Conservation (phyloP, 92 coral and sea anemone genomes). For the Micromussa lordhowensis region DNA sequence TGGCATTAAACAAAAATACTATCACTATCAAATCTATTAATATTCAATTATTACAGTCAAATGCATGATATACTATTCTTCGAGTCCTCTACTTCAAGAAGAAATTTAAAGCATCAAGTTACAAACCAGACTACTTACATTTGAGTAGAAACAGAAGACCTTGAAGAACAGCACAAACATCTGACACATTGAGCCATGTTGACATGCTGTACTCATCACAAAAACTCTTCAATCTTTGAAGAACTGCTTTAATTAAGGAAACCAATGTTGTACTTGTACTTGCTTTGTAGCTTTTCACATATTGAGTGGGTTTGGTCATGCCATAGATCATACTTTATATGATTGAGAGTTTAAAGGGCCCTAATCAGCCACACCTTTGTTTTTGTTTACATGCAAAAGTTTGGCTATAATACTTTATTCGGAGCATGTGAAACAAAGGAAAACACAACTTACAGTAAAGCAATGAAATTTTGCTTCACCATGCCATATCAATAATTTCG, state of each 20-base stretch:
- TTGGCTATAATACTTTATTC: too few species aligned
- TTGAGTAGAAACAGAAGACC: neutral
- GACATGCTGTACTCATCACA: slow-evolving; percentile 5
- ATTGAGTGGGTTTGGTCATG: too few species aligned
- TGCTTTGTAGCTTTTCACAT: too few species aligned
- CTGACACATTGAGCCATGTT: slow-evolving; percentile 6
- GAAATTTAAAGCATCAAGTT: neutral
- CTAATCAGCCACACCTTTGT: too few species aligned
- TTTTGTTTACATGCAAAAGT: too few species aligned
- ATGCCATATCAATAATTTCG: too few species aligned
- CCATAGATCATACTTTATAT: too few species aligned
- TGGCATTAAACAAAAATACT: neutral
- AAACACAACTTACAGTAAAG: too few species aligned
- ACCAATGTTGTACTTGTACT: neutral
- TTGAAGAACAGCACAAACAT: neutral
- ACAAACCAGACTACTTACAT: neutral
- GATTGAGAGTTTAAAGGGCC: too few species aligned
- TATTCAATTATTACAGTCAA: neutral
- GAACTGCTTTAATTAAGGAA: neutral
- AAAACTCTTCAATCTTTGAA: neutral
- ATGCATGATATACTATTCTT: neutral
- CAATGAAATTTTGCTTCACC: too few species aligned
- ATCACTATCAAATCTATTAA: neutral
- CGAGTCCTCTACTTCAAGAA: neutral
- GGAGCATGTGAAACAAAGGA: too few species aligned